Evolutionary conservation across 2,888 invertebrate species (phyloP).

Genomic region (Rhabditophanes sp.): DNA sequence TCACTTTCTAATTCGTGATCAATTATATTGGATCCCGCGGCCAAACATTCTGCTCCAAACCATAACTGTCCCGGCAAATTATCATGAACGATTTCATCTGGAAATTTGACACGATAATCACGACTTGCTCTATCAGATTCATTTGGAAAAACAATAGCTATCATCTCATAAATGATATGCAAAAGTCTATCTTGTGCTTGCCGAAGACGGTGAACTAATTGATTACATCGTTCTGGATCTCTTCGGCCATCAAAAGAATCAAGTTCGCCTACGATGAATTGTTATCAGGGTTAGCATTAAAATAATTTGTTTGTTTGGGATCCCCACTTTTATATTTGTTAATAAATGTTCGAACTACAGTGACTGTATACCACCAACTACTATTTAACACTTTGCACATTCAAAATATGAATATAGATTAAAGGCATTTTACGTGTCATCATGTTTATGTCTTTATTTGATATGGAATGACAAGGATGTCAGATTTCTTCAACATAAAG

Average conservation of each 20-base stretch:
- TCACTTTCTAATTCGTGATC: slow-evolving; percentile 87
- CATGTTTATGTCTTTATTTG: too few species aligned
- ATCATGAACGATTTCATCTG: slow-evolving; percentile 93
- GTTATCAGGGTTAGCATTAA: slow-evolving; percentile 44
- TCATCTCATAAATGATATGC: slow-evolving; percentile 44
- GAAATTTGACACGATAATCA: slow-evolving; percentile 92
- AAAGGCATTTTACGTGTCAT: too few species aligned
- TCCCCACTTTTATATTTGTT: neutral
- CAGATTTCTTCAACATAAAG: too few species aligned
- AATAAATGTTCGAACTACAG: too few species aligned
- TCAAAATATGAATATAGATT: too few species aligned
- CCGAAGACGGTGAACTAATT: slow-evolving; percentile 78
- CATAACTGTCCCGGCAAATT: slow-evolving; percentile 92
- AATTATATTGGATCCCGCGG: slow-evolving; percentile 93
- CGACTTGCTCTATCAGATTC: slow-evolving; percentile 49
- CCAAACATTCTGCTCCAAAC: slow-evolving; percentile 98
- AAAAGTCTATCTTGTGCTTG: slow-evolving; percentile 59
- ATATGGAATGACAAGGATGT: too few species aligned
- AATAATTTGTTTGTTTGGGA: neutral
- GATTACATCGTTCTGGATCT: slow-evolving; percentile 87
- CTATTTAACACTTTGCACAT: neutral
- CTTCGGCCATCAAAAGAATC: slow-evolving; percentile 98
- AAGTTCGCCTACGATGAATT: too few species aligned
- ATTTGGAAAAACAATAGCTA: slow-evolving; percentile 32
- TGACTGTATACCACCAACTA: too few species aligned